A percentile compares a stretch with the other conserved stretches of the same genome.
phyloP scores from a whole-genome alignment of 2,113 vertebrate genomes.

The Ramphastos sulfuratus region DNA sequence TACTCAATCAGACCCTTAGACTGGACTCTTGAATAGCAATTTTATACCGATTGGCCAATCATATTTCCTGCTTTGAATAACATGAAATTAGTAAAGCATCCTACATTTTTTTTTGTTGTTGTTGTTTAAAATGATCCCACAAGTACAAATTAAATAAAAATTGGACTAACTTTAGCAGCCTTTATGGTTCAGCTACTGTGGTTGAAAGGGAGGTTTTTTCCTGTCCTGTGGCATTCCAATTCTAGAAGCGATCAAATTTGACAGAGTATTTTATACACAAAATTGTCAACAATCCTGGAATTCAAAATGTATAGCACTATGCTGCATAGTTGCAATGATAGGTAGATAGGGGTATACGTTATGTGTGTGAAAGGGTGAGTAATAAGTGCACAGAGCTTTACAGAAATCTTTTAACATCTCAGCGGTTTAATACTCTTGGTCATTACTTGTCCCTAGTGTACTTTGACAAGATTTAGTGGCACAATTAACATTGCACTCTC shows the following conservation, averaged over 20 bases:
- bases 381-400: neutral
- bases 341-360: neutral
- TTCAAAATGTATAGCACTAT: neutral
- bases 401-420: constrained; percentile 11
- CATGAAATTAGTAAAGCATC: neutral
- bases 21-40: neutral
- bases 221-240: neutral
- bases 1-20: neutral
- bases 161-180: neutral
- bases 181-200: neutral
- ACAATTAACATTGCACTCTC: constrained; percentile 15
- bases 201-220: neutral
- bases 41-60: neutral
- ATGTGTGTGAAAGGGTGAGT: neutral
- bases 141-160: neutral
- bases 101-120: neutral
- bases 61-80: neutral
- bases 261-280: neutral
- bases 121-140: neutral
- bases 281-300: neutral
- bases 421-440: neutral
- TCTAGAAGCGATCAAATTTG: neutral
- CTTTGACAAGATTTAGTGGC: constrained; percentile 36
- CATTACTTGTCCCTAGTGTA: neutral
- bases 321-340: neutral